Conservation (phyloP, 2,888 invertebrate species). For the Branchipolynoe longqiensis region DNA sequence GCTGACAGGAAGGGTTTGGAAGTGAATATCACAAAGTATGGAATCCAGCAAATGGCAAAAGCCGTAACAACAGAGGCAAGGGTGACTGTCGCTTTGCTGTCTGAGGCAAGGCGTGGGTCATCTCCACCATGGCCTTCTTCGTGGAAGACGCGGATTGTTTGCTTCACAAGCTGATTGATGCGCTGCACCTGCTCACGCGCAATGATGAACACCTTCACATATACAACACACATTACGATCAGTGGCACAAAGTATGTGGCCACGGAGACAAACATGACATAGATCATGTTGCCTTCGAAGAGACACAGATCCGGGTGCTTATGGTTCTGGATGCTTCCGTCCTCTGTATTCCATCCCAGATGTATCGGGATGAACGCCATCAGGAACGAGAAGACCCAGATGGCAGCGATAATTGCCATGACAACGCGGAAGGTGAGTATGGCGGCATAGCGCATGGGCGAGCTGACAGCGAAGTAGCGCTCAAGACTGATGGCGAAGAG, state of each 20-base stretch:
- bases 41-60: conserved; percentile 60
- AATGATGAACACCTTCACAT: conserved; percentile 58
- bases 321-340: conserved; percentile 56
- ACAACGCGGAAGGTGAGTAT: conserved; percentile 41
- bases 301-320: conserved; percentile 22
- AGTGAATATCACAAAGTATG: conserved; percentile 58
- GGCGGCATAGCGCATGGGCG: conserved; percentile 43
- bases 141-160: conserved; percentile 53
- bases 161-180: conserved; percentile 55
- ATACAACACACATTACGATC: conserved; percentile 63
- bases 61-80: conserved; percentile 56
- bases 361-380: conserved; percentile 60
- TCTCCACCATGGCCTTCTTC: not conserved
- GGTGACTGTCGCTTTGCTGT: conserved; percentile 57
- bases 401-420: conserved; percentile 24
- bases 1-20: conserved; percentile 43
- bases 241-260: conserved; percentile 63
- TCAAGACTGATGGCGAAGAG: conserved; percentile 61
- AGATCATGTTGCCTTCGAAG: conserved; percentile 58
- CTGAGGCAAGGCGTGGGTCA: conserved; percentile 48
- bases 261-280: conserved; percentile 59
- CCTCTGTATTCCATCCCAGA: conserved; percentile 59
- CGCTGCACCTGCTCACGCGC: conserved; percentile 59
- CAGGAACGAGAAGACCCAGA: conserved; percentile 59
- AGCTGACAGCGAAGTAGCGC: conserved; percentile 58